These are phyloP conservation scores for Tipula unca DNA, from an alignment of 2,888 invertebrate species.

Conservation along the genomic window DNA sequence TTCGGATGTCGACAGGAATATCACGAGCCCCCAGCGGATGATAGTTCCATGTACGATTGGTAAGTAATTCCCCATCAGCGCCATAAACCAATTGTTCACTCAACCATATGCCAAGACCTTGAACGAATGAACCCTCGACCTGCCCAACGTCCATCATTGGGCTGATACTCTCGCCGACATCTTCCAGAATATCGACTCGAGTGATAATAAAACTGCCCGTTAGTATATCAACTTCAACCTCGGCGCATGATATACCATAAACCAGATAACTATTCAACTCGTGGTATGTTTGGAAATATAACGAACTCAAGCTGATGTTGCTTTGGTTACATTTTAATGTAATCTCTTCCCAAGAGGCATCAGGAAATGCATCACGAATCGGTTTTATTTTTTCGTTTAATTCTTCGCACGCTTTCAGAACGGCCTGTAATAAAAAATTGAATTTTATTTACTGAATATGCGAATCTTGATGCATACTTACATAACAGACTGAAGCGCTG, in stretches of 20 bases:
- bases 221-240: slow-evolving; percentile 68
- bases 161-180: slow-evolving; percentile 62
- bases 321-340: slow-evolving; percentile 45
- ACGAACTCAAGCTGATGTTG: slow-evolving; percentile 53
- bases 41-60: slow-evolving; percentile 74
- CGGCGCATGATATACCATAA: slow-evolving; percentile 55
- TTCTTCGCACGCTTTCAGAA: slow-evolving; percentile 56
- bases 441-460: no score
- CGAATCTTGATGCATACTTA: no score
- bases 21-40: slow-evolving; percentile 70
- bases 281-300: slow-evolving; percentile 47
- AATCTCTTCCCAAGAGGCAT: slow-evolving; percentile 51
- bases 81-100: slow-evolving; percentile 61
- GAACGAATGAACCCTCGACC: slow-evolving; percentile 68
- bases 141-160: slow-evolving; percentile 67
- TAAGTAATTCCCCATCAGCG: slow-evolving; percentile 54
- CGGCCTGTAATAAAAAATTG: no score
- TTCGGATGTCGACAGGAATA: slow-evolving; percentile 65
- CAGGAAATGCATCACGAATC: slow-evolving; percentile 44
- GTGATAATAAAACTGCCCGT: slow-evolving; percentile 63
- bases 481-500: slow-evolving; percentile 65
- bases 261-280: slow-evolving; percentile 53
- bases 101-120: slow-evolving; percentile 70
- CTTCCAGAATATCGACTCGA: slow-evolving; percentile 65
- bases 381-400: slow-evolving; percentile 53